Conservation (phyloP, 2,113 vertebrate genomes). For the Tetraodon nigroviridis region DNA sequence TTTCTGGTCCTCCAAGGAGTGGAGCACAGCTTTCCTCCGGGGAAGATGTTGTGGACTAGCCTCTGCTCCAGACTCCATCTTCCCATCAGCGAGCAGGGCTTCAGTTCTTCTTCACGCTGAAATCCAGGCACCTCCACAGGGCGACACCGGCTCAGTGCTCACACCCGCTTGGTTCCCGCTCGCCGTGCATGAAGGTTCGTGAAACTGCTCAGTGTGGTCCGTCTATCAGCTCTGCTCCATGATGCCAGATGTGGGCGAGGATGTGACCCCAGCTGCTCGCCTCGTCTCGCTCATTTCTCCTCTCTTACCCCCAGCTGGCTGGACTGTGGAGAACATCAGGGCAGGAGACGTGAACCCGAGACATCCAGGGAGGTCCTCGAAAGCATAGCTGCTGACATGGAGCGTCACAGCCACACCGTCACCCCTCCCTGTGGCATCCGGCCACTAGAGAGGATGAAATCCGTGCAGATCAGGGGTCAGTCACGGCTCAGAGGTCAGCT, state of each 20-base stretch:
- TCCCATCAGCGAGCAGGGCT: constrained; percentile 56
- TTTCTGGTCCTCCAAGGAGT: constrained; percentile 96
- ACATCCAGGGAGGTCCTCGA: constrained; percentile 70
- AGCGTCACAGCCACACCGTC: constrained; percentile 69
- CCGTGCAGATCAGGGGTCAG: constrained; percentile 14
- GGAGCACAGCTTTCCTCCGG: constrained; percentile 86
- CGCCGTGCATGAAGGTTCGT: constrained; percentile 40
- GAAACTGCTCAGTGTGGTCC: not conserved
- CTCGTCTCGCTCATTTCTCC: constrained; percentile 28
- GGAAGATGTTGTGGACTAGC: constrained; percentile 82
- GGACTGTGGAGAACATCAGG: constrained; percentile 46
- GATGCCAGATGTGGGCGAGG: constrained; percentile 36
- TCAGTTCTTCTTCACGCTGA: constrained; percentile 22
- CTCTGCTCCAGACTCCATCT: constrained; percentile 89
- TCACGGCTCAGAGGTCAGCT: constrained; percentile 51
- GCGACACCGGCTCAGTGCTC: constrained; percentile 58
- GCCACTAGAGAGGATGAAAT: not conserved
- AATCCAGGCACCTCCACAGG: constrained; percentile 49
- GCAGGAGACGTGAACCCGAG: constrained; percentile 61
- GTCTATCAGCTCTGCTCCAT: constrained; percentile 58
- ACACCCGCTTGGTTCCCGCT: constrained; percentile 35
- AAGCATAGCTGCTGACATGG: constrained; percentile 72
- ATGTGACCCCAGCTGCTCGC: constrained; percentile 34
- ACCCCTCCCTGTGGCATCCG: constrained; percentile 57
- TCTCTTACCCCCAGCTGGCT: not conserved